Evolutionary conservation across 1,140 invertebrate genomes (phyloP), one percentile per base, ranked within the genome.

Genomic region (Nomia melanderi): DNA sequence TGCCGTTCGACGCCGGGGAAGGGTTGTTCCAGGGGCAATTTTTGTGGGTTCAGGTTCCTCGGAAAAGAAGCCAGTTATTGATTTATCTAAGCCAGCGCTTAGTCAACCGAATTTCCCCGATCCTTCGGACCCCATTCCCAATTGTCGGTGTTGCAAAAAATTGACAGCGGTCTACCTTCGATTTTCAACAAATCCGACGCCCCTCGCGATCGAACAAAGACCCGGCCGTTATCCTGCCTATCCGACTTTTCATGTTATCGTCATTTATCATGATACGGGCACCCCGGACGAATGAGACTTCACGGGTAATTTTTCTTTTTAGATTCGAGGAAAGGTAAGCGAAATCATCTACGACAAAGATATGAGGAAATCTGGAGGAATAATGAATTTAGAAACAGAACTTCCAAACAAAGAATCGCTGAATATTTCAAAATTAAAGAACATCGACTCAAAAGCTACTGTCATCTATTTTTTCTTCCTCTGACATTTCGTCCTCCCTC

Each of bases 51-150:
- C 63, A 9, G 17, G 31, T 29, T 60, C 39, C 39, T 47, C 53
- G 2, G 39, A 67, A 75, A 65, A 75, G 44, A 59, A n/a, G 29
- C 14, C 23, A 2, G 41, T 67, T 75, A 75, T 67, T 67, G 73
- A 75, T 75, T 75, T 67, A 67, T 67, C 63, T 67, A 67, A 44
- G 23, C 36, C 0, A 7, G 54, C 39, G 73, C 64, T 75, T 59
- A 67, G 53, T 67, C 73, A 59, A 75, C 59, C 59, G 64, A 67
- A 75, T 67, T 44, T 67, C 63, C 39, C 17, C 29, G 17, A 9
- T 29, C 12, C 25, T 4, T 11, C 11, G 5, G 2, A 8, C 20
- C 25, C 27, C 2, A 60, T 27, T 23, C 31, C 20, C 12, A n/a
- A 33, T 29, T 29, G n/a, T 50, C 2, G 31, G 27, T 2, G 20